Conservation (phyloP, 2,113 vertebrate genomes). For the Pelodiscus sinensis region DNA sequence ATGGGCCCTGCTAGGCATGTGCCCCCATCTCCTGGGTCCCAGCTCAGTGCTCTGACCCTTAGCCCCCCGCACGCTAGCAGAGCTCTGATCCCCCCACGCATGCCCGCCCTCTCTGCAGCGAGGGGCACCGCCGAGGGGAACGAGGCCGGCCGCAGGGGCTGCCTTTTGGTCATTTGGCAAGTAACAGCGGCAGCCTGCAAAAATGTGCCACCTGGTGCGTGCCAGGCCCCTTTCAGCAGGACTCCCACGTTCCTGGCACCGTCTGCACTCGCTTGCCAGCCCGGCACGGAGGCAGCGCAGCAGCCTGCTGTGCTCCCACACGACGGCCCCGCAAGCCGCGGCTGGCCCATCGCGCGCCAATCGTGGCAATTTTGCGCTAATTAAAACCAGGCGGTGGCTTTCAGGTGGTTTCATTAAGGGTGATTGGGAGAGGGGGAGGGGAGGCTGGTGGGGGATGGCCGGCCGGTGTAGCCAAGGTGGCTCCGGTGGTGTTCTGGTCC, state of each 20-base stretch:
- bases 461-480: background rate
- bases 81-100: too few species aligned
- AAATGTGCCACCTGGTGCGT: background rate
- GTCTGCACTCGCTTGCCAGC: background rate
- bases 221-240: background rate
- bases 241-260: rapidly evolving
- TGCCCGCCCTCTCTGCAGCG: background rate
- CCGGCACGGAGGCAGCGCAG: background rate
- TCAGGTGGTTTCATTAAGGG: slow-evolving; percentile 77
- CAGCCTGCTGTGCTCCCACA: slow-evolving; percentile 54
- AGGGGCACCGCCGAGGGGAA: background rate
- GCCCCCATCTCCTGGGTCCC: background rate
- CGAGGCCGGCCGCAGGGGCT: background rate
- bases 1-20: too few species aligned
- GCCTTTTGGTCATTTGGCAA: background rate
- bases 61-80: too few species aligned
- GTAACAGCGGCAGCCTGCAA: background rate
- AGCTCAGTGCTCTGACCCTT: background rate
- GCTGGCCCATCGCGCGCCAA: slow-evolving; percentile 73
- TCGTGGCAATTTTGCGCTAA: slow-evolving; percentile 77
- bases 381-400: slow-evolving; percentile 78
- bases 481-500: background rate
- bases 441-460: background rate
- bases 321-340: slow-evolving; percentile 57
- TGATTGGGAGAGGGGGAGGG: slow-evolving; percentile 67